These are phyloP conservation scores for Eleginops maclovinus DNA, from an alignment of 2,113 vertebrate genomes.

Conservation along the genomic window DNA sequence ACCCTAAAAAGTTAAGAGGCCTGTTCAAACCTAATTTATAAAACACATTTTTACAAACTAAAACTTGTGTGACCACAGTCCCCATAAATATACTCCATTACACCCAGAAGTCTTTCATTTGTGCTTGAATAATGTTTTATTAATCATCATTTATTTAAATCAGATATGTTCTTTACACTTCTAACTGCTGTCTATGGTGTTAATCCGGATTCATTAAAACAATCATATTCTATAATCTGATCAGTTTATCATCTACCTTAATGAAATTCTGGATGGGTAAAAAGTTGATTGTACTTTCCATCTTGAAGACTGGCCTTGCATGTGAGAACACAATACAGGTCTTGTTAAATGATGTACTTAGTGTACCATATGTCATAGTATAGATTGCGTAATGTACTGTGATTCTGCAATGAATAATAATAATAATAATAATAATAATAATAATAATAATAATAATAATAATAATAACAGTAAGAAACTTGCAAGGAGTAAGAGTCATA, in stretches of 20 bases:
- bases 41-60: background rate
- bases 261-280: background rate
- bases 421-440: background rate
- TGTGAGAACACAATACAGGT: background rate
- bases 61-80: background rate
- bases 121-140: background rate
- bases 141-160: background rate
- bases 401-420: constrained; percentile 3
- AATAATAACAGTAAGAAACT: background rate
- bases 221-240: background rate
- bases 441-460: background rate
- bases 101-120: background rate
- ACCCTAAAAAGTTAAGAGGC: background rate
- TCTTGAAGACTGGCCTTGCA: background rate
- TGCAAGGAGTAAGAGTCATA: background rate
- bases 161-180: background rate
- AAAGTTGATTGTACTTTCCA: background rate
- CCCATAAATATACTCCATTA: background rate
- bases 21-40: background rate
- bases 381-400: background rate
- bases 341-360: background rate
- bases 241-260: background rate
- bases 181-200: background rate
- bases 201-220: background rate
- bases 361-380: background rate